Evolutionary conservation across 2,113 vertebrate genomes (phyloP), one percentile per base, ranked within the genome.

Genomic region (Lycaon pictus): DNA sequence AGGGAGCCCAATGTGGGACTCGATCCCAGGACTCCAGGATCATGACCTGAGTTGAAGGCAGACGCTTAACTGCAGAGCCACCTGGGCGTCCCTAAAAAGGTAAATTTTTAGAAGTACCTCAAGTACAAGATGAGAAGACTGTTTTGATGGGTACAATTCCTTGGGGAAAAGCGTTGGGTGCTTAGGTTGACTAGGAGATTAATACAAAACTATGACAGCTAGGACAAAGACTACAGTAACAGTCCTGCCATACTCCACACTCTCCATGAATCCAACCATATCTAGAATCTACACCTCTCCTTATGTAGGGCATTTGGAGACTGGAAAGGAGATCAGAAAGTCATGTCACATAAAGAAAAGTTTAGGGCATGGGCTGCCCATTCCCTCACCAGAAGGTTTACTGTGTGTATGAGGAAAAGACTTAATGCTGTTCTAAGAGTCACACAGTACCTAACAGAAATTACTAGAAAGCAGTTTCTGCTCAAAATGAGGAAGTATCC

Each of bases 381-480:
- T 55, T 92, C 69, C 11, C 35, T 90, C 22, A 92, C 79, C 65
- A 77, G 48, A 77, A 82, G 35, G 53, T 22, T 83, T 37, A 92
- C 1, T 51, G 17, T 74, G 43, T 77, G 5, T 96, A 91, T 53
- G 23, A 94, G 19, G 23, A 87, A 92, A 88, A 19, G 25, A 51
- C n/a, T 58, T 93, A 74, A 71, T 35, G 67, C 51, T 96, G 60
- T 86, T 82, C 29, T 83, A 81, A 72, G 27, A 93, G 60, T 56
- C 69, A 95, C 53, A 58, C 12, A 53, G 5, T 65, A 88, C 93
- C 80, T 17, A 76, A 84, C 1, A 48, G 72, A 81, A 96, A 89
- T 62, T 60, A 88, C 48, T 83, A 86, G 77, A 92, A 82, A 65
- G 71, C 93, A 95, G 86, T 65, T 91, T 96, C 82, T 82, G 48